A percentile compares a stretch with the other conserved stretches of the same genome.
phyloP scores from a whole-genome alignment of 2,888 invertebrate genomes.

The Lasioglossum villosulum region DNA sequence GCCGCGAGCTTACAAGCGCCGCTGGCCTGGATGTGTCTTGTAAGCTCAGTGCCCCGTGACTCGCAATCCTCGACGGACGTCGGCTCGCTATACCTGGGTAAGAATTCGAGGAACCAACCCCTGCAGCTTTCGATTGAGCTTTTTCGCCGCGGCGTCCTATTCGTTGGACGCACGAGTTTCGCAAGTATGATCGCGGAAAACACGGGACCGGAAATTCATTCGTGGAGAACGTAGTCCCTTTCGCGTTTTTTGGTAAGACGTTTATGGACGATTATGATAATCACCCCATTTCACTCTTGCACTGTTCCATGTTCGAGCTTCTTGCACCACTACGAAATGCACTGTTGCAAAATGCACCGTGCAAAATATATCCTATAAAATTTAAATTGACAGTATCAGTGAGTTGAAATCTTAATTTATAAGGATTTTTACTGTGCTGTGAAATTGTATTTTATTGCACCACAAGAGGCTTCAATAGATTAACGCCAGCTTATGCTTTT shows the following conservation, averaged over 20 bases:
- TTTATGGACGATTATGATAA: not conserved
- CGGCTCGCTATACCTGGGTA: slow-evolving; percentile 58
- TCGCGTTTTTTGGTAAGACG: slow-evolving; percentile 9
- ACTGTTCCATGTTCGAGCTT: not conserved
- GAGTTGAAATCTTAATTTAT: not conserved
- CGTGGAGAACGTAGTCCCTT: not conserved
- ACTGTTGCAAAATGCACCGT: not conserved
- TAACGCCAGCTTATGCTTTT: not conserved
- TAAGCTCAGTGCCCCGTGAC: slow-evolving; percentile 82
- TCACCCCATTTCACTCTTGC: not conserved
- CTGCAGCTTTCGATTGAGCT: not conserved
- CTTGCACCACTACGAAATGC: not conserved
- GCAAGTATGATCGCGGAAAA: not conserved
- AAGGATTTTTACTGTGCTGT: not conserved
- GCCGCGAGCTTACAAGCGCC: slow-evolving; percentile 74
- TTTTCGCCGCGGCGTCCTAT: not conserved
- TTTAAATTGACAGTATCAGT: not conserved
- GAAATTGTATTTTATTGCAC: not conserved
- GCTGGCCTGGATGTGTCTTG: slow-evolving; percentile 80
- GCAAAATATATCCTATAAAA: not conserved
- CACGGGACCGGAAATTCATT: not conserved
- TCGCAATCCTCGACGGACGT: slow-evolving; percentile 79
- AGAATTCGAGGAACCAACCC: slow-evolving; percentile 44
- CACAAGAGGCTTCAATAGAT: not conserved
- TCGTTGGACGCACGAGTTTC: not conserved